phyloP scores from a whole-genome alignment of 2,888 invertebrate genomes.

The Drosophila nr. medialis region DNA sequence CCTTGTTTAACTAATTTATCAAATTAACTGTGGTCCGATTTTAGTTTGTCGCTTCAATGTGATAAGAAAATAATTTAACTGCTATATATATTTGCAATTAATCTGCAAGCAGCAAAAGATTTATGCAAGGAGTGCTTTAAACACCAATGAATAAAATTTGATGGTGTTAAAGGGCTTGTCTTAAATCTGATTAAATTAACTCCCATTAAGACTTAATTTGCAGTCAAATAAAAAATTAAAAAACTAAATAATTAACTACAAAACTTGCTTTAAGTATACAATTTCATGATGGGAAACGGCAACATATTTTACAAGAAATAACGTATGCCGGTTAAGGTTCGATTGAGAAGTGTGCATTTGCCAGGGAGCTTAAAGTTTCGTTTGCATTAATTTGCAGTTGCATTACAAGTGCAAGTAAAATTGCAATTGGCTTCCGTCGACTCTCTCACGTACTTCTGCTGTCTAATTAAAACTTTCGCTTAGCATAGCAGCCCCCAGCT shows the following conservation, averaged over 20 bases:
- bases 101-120: neutral
- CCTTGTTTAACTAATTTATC: neutral
- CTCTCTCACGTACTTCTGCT: slow-evolving; percentile 63
- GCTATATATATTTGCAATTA: neutral
- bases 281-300: neutral
- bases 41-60: neutral
- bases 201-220: neutral
- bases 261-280: neutral
- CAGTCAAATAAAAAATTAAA: neutral
- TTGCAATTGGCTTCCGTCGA: slow-evolving; percentile 67
- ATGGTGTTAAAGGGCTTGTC: neutral
- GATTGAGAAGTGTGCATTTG: slow-evolving; percentile 15
- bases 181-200: neutral
- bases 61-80: neutral
- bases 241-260: neutral
- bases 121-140: neutral
- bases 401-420: slow-evolving; percentile 59
- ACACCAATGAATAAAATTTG: neutral
- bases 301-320: neutral
- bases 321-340: slow-evolving; percentile 1
- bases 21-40: neutral
- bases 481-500: slow-evolving; percentile 22
- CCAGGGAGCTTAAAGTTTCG: slow-evolving; percentile 29
- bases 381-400: slow-evolving; percentile 54
- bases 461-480: slow-evolving; percentile 75